A percentile compares a stretch with the other conserved stretches of the same genome.
Conservation (phyloP, 2,888 invertebrate species). For the Phlogophora meticulosa region DNA sequence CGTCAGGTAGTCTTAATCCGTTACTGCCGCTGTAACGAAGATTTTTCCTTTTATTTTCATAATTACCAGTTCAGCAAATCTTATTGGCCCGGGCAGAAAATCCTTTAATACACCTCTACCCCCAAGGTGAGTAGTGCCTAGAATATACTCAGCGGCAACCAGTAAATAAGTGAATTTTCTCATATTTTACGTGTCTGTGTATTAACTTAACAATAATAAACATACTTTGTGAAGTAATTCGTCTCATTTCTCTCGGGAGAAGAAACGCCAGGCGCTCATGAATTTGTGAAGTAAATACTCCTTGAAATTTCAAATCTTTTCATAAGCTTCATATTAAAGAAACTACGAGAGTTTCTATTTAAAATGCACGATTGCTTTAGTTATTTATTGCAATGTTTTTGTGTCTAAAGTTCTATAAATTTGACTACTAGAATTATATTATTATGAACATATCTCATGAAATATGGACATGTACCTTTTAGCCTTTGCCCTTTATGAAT, state of each 20-base stretch:
- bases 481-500: no score
- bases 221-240: constrained; percentile 10
- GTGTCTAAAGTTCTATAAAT: not conserved
- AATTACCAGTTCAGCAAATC: no score
- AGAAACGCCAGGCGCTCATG: constrained; percentile 1
- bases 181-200: constrained; percentile 14
- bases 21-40: not conserved
- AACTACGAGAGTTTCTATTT: not conserved
- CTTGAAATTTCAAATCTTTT: constrained; percentile 15
- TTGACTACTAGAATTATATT: no score
- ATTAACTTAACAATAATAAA: constrained; percentile 16
- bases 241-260: constrained; percentile 16
- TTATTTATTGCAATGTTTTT: not conserved
- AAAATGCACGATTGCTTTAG: no score
- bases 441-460: no score
- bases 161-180: constrained; percentile 6
- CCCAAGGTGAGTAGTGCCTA: not conserved
- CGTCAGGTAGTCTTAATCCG: no score
- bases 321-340: not conserved
- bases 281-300: constrained; percentile 20
- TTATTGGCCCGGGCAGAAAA: no score
- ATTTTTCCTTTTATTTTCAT: no score
- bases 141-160: not conserved
- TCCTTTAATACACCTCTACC: no score
- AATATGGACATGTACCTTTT: no score